Conservation (phyloP, 2,888 invertebrate genomes). For the Mayetiola destructor region DNA sequence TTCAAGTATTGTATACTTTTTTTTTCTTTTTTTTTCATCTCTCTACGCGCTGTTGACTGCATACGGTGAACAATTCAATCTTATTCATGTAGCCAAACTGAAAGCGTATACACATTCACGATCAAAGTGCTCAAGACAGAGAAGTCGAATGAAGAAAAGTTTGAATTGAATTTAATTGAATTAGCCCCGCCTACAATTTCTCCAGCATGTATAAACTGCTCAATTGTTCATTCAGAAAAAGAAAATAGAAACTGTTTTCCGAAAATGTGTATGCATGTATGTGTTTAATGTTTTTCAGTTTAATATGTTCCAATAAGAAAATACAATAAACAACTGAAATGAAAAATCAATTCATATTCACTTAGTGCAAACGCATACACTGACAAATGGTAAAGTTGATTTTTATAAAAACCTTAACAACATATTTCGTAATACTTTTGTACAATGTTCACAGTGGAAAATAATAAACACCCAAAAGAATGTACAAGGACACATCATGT, state of each 20-base stretch:
- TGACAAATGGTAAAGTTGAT: no score
- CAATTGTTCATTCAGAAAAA: background rate
- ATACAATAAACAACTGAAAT: background rate
- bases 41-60: no score
- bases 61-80: no score
- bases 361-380: background rate
- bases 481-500: background rate
- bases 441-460: background rate
- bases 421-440: no score
- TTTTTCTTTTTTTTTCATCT: no score
- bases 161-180: conserved; percentile 12
- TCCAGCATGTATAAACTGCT: background rate
- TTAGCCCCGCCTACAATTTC: conserved; percentile 12
- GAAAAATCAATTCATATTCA: conserved; percentile 5
- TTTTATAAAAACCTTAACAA: no score
- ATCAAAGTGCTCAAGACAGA: background rate
- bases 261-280: background rate
- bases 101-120: background rate
- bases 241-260: no score
- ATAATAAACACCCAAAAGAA: conserved; percentile 11
- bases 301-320: background rate
- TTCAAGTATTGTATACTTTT: no score
- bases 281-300: background rate
- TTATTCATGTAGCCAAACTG: no score
- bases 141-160: background rate